Evolutionary conservation across 2,888 invertebrate species (phyloP), one percentile per base, ranked within the genome.

Genomic region (Eupithecia insigniata): DNA sequence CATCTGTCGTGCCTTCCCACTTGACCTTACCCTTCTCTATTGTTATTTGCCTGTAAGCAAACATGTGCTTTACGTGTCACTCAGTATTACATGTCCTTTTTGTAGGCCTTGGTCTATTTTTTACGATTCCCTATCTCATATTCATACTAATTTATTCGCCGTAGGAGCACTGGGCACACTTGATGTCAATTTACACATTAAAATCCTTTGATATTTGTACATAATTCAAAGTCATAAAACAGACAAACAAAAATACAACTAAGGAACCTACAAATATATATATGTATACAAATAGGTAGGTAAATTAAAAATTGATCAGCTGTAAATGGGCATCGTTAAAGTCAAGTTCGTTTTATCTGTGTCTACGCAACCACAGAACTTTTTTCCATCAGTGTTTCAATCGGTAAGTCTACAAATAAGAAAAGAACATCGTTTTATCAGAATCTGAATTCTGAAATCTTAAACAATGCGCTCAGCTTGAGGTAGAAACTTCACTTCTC

Each of bases 1-100:
- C 89, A 89, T 87, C 82, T 89, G 89, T 84, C 77, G 80, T 73
- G 77, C 73, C 77, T 81, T 34, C 78, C 78, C 55, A 72, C 79
- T 83, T 85, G 85, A 84, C 83, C 85, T 84, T 84, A 83, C 81
- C 79, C 80, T 80, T 84, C 79, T 82, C 67, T 76, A 70, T 74
- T 76, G 73, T 76, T 74, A 77, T 78, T 78, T 78, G 72, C 67
- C 73, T 71, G 65, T 68, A 70, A 71, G 67, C 60, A 60, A 73
- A 74, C 76, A 74, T 66, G 67, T 64, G 69, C 22, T 64, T 64
- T 62, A 62, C 34, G 61, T 62, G 65, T 60, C 74, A 70, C 55
- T 65, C 28, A 65, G 69, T 69, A 69, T 51, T 18, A 32, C 30
- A 51, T 70, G 51, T 14, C 14, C 36, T 26, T 28, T 60, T 36